phyloP scores from a whole-genome alignment of 2,888 invertebrate species.

The Noctua janthina region DNA sequence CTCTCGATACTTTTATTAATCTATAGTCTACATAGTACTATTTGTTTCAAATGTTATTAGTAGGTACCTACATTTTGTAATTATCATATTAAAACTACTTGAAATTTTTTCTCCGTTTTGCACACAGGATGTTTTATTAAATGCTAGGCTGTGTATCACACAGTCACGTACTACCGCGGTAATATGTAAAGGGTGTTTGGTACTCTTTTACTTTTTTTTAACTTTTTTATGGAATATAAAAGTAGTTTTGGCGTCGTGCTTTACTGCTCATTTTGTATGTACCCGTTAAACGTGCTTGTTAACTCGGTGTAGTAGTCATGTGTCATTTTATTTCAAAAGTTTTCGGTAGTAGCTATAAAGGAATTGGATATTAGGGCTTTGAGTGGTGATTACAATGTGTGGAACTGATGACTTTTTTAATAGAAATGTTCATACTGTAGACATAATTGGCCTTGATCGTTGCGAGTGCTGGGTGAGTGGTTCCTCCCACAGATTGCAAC shows the following conservation, averaged over 20 bases:
- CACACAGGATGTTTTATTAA: slow-evolving; percentile 53
- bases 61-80: background rate
- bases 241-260: slow-evolving; percentile 16
- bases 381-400: background rate
- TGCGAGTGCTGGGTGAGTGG: background rate
- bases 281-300: slow-evolving; percentile 19
- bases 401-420: background rate
- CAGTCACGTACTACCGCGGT: slow-evolving; percentile 53
- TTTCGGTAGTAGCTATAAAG: background rate
- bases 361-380: background rate
- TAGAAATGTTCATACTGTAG: background rate
- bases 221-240: slow-evolving; percentile 48
- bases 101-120: background rate
- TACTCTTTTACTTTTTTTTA: slow-evolving; percentile 14
- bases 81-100: background rate
- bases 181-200: slow-evolving; percentile 27
- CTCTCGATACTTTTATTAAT: background rate
- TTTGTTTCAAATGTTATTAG: background rate
- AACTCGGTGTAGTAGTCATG: slow-evolving; percentile 20
- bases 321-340: slow-evolving; percentile 17
- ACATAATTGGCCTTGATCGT: background rate
- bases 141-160: slow-evolving; percentile 47
- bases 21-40: too few relatives aligned
- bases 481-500: too few relatives aligned
- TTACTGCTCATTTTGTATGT: slow-evolving; percentile 22